Conservation (phyloP, 2,888 invertebrate genomes). For the Cactoblastis cactorum region DNA sequence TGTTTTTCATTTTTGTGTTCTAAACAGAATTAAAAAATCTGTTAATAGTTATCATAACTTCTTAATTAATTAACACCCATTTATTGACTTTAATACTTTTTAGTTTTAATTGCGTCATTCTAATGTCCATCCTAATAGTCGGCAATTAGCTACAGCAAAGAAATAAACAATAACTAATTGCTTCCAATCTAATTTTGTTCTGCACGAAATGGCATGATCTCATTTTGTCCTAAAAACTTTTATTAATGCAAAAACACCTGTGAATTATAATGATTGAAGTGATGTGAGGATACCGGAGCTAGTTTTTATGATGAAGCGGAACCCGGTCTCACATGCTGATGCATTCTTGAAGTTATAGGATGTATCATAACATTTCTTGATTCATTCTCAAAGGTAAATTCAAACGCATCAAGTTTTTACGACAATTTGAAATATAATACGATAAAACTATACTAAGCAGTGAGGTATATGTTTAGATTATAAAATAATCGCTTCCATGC, state of each 20-base stretch:
- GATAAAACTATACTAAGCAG: too few species aligned
- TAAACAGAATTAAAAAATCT: too few species aligned
- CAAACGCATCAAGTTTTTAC: not conserved
- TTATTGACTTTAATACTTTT: not conserved
- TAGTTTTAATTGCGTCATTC: not conserved
- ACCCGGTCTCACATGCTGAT: slow-evolving; percentile 22
- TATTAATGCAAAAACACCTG: slow-evolving; percentile 53
- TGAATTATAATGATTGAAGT: slow-evolving; percentile 43
- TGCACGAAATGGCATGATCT: slow-evolving; percentile 43
- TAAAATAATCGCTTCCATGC: too few species aligned
- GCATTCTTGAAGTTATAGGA: too few species aligned
- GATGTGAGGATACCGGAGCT: slow-evolving; percentile 55
- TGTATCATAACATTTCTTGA: too few species aligned
- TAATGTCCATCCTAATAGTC: not conserved
- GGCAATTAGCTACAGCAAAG: not conserved
- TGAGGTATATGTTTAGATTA: too few species aligned
- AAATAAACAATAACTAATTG: slow-evolving; percentile 24
- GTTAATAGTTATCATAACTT: too few species aligned
- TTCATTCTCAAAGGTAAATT: too few species aligned
- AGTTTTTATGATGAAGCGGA: slow-evolving; percentile 45
- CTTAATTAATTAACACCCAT: too few species aligned
- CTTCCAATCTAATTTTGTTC: slow-evolving; percentile 23
- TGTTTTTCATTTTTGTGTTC: too few species aligned
- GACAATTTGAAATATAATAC: not conserved
- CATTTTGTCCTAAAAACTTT: slow-evolving; percentile 54